Evolutionary conservation across 2,797 vertebrate genomes (phyloP).

Genomic region (Gouania willdenowi): DNA sequence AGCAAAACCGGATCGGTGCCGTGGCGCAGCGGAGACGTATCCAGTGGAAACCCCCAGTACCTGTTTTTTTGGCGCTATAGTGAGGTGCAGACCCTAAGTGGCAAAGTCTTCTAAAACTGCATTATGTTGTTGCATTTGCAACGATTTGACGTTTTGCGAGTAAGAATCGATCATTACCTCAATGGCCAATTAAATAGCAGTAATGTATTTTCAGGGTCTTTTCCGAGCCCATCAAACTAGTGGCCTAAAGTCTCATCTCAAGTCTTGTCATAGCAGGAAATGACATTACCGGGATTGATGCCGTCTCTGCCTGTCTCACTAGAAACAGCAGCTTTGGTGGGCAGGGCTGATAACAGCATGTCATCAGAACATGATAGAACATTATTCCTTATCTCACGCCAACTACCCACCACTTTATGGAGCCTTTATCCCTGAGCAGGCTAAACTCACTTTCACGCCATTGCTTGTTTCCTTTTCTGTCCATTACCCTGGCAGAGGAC

Average conservation of each 20-base stretch:
- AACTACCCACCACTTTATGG: constrained; percentile 27
- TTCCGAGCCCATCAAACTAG: no score
- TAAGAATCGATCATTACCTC: no score
- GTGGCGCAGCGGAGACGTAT: no score
- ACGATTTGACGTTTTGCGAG: neutral
- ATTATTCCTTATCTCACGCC: constrained; percentile 38
- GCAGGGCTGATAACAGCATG: constrained; percentile 12
- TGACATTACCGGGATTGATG: constrained; percentile 13
- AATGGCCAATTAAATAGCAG: no score
- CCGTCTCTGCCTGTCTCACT: constrained; percentile 3
- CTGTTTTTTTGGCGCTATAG: no score
- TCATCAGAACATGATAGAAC: constrained; percentile 22
- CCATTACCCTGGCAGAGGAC: constrained; percentile 28
- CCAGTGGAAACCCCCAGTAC: no score
- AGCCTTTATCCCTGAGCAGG: neutral
- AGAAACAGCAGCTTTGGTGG: constrained; percentile 10
- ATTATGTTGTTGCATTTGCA: no score
- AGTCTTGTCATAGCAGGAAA: constrained; percentile 11
- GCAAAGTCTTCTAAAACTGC: neutral
- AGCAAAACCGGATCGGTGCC: no score
- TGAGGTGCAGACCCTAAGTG: no score
- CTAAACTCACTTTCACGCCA: constrained; percentile 17
- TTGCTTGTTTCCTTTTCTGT: constrained; percentile 9
- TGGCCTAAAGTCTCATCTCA: neutral
- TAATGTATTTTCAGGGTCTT: no score